Base-by-base conservation (phyloP, 2,113 vertebrate species). In the Numida meleagris region DNA sequence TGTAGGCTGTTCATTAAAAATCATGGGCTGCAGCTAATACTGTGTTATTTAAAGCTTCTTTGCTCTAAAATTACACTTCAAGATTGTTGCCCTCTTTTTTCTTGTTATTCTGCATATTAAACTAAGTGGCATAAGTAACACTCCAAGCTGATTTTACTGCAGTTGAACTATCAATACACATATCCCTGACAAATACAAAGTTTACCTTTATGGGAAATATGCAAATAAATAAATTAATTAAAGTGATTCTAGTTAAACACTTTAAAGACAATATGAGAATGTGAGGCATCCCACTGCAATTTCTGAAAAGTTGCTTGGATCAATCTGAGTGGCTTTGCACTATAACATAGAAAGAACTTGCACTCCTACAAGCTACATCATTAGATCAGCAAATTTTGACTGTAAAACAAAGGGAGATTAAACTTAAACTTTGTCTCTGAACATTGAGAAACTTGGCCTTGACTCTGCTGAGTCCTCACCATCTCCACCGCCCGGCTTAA, bases 1-100 rank as follows among this genome's bases (percentile, higher is more conserved):
- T 87, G 40, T n/a, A 67, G 33, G 17, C 19, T 57, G n/a, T 38
- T 80, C 21, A 27, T 68, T 53, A 59, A 62, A 84, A 59, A 82
- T 43, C 42, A 88, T 0, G 0, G 25, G 11, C 36, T 82, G 20
- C 23, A 29, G 23, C 0, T 4, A 58, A 10, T 29, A 66, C 8
- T 6, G 48, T 0, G 0, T 57, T 83, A 18, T 48, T 80, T 71
- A 77, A 81, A 93, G 27, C 6, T 87, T 50, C 21, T 80, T 36
- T 76, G 7, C 25, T 43, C 12, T 36, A 2, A 59, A 46, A 55
- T 68, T 59, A 68, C 31, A 11, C 19, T 75, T 59, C 65, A 38
- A 34, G 19, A 38, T 57, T 29, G 2, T 4, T 17, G 16, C 72
- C 82, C 42, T 53, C 24, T 45, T 74, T 53, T 83, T 66, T 78